Percentiles rank a stretch among this genome's conserved stretches.
These are phyloP conservation scores for Branchipolynoe longqiensis DNA, from an alignment of 2,888 invertebrate genomes.

Conservation along the genomic window DNA sequence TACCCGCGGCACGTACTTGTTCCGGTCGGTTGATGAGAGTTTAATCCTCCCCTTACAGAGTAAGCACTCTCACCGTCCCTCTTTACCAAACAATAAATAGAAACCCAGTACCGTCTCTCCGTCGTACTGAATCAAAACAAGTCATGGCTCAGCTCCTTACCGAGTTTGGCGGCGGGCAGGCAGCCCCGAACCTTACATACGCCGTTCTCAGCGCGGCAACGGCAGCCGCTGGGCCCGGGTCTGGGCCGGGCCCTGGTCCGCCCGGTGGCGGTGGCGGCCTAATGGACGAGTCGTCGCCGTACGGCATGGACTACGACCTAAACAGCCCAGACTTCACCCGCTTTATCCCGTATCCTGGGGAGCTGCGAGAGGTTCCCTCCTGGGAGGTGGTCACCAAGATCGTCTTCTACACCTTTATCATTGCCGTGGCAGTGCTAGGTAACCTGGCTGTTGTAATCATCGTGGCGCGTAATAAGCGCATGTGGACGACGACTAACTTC, in stretches of 20 bases:
- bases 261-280: not conserved
- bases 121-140: too few species aligned
- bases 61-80: too few species aligned
- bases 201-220: not conserved
- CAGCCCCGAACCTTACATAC: conserved; percentile 36
- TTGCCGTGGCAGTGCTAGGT: conserved; percentile 55
- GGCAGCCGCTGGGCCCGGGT: not conserved
- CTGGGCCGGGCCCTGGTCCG: not conserved
- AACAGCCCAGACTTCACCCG: conserved; percentile 39
- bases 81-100: too few species aligned
- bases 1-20: too few species aligned
- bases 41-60: too few species aligned
- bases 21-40: too few species aligned
- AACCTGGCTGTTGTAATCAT: conserved; percentile 58
- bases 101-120: too few species aligned
- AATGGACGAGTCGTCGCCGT: not conserved
- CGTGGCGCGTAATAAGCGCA: conserved; percentile 58
- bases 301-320: conserved; percentile 9
- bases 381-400: conserved; percentile 59
- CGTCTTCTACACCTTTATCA: conserved; percentile 54
- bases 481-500: conserved; percentile 61
- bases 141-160: conserved; percentile 5
- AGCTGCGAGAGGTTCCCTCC: conserved; percentile 47
- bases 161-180: not conserved
- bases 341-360: conserved; percentile 53